Evolutionary conservation across 1,140 invertebrate species (phyloP).

Genomic region (Drosophila parabipectinata): DNA sequence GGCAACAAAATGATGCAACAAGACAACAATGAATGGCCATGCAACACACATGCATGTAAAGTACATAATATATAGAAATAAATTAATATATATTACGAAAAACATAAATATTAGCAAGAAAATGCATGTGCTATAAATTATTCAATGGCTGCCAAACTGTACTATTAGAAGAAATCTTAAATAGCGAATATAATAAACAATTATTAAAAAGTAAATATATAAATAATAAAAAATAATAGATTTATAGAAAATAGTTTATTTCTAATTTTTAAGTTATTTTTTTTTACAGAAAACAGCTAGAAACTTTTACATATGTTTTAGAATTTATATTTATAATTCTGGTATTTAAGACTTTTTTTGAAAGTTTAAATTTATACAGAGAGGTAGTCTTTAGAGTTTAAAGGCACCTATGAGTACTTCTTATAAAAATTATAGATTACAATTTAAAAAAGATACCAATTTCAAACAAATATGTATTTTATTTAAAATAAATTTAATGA

Average conservation of each 20-base stretch:
- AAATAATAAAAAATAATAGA: not conserved
- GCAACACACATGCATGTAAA: slow-evolving; percentile 15
- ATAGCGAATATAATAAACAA: not conserved
- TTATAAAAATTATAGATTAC: too few species aligned
- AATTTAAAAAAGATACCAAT: too few species aligned
- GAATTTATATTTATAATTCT: too few species aligned
- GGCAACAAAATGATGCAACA: slow-evolving; percentile 34
- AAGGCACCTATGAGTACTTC: too few species aligned
- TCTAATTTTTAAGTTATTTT: too few species aligned
- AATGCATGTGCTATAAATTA: not conserved
- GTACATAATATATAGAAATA: slow-evolving; percentile 1
- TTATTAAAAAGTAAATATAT: not conserved
- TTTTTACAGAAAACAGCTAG: too few species aligned
- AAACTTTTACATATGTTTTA: too few species aligned
- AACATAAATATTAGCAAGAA: not conserved
- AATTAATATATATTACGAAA: not conserved
- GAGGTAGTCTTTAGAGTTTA: too few species aligned
- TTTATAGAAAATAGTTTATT: too few species aligned
- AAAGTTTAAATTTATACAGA: too few species aligned
- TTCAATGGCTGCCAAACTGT: not conserved
- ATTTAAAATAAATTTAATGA: not conserved
- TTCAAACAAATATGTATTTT: too few species aligned
- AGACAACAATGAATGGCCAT: slow-evolving; percentile 51
- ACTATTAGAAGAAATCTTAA: not conserved
- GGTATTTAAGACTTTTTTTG: too few species aligned